Conservation (phyloP, 2,888 invertebrate species). For the Lasioglossum malachurum region DNA sequence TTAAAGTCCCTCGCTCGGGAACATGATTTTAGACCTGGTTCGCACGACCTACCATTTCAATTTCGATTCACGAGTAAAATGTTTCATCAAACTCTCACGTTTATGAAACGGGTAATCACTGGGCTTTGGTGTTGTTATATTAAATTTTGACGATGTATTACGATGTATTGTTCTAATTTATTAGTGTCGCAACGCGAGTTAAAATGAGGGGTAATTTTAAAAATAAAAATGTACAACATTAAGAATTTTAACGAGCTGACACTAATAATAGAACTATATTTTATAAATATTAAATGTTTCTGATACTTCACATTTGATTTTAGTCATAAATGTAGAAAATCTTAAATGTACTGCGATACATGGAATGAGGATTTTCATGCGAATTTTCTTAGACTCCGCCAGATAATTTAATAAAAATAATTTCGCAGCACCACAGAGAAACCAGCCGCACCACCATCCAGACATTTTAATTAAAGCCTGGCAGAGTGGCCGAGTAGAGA, state of each 20-base stretch:
- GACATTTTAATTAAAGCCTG: slow-evolving; percentile 49
- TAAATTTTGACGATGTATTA: neutral
- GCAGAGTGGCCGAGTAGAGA: neutral
- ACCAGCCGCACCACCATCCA: neutral
- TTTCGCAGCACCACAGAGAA: neutral
- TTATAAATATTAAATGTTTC: too few relatives aligned
- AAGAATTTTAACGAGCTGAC: too few relatives aligned
- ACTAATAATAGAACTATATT: too few relatives aligned
- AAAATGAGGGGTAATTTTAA: neutral
- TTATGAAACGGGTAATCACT: neutral
- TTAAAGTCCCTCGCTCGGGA: slow-evolving; percentile 23
- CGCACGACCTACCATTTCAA: slow-evolving; percentile 15
- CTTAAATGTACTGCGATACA: neutral
- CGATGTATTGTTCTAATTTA: neutral
- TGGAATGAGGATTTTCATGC: neutral
- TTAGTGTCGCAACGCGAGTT: neutral
- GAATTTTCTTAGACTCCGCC: neutral
- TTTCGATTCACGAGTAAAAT: neutral
- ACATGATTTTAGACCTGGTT: slow-evolving; percentile 33
- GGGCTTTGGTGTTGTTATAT: neutral
- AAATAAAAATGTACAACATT: too few relatives aligned
- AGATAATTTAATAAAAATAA: neutral
- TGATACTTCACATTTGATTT: too few relatives aligned
- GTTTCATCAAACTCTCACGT: neutral
- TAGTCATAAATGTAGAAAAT: too few relatives aligned